Conservation (phyloP, 1,140 invertebrate species). For the Nymphalis io region DNA sequence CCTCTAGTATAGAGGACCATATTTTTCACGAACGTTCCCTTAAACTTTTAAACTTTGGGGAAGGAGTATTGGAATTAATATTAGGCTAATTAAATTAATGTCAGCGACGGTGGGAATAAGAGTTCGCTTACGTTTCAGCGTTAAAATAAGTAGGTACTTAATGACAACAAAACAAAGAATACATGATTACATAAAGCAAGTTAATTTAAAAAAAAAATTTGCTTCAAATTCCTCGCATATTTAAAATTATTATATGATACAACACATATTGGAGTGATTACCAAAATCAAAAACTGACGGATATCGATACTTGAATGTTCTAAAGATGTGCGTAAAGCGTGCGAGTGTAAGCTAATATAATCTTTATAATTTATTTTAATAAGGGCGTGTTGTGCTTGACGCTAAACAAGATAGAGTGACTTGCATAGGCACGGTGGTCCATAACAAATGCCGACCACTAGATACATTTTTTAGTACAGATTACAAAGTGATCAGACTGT, state of each 20-base stretch:
- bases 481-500: conserved; percentile 12
- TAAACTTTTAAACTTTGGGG: too few species aligned
- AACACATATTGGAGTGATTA: conserved; percentile 47
- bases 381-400: conserved; percentile 15
- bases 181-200: too few species aligned
- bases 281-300: conserved; percentile 62
- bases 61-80: too few species aligned
- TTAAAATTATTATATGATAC: conserved; percentile 16
- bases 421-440: conserved; percentile 70
- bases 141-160: too few species aligned
- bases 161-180: too few species aligned
- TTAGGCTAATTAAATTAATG: too few species aligned
- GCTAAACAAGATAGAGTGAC: conserved; percentile 48
- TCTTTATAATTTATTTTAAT: conserved; percentile 18
- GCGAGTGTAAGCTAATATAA: conserved; percentile 15
- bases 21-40: too few species aligned
- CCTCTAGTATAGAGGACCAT: too few species aligned
- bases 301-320: conserved; percentile 59
- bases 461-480: conserved; percentile 36
- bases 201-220: not conserved
- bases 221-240: conserved; percentile 1
- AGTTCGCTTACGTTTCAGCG: too few species aligned
- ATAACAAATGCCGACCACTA: conserved; percentile 60
- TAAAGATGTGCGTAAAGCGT: conserved; percentile 35
- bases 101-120: too few species aligned